Base-by-base conservation (phyloP, 1,140 invertebrate species). In the Meteorus sp. region DNA sequence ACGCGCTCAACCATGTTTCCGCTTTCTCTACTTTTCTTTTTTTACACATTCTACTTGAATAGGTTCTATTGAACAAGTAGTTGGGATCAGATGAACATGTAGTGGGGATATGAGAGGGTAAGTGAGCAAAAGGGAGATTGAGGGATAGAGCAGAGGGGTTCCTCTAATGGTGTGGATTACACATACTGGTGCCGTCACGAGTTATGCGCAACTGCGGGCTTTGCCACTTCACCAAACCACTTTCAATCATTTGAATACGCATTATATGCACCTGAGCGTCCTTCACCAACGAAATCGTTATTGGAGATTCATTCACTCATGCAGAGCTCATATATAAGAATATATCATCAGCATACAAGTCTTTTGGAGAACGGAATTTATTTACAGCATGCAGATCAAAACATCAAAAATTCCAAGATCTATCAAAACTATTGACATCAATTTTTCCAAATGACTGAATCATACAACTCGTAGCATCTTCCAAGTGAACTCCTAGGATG, bases 211-310 rank as follows among this genome's bases (percentile, higher is more conserved):
- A 48, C 44, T 37, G 20, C 19, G 7, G 35, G 29, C 53, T 50
- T 52, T 52, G 45, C 44, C 39, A 25, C 56, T 51, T 39, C 56
- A 23, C 53, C 59, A 50, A 52, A 56, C 67, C 64, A 69, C 69
- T 65, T 71, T 69, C 60, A 63, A 68, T 66, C 58, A 78, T 79
- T 78, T 79, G 73, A 79, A 78, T 79, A 76, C 76, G 78, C 72
- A 77, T 78, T 76, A 75, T 77, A 78, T 79, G 77, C 77, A 60
- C 51, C 67, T n/a, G n/a, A 68, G 45, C 73, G 66, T 72, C 71
- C 61, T 61, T 67, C 55, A 70, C 72, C 76, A 78, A 73, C 67
- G 68, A 68, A 68, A 69, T 66, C 61, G 53, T 69, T 65, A 70
- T 71, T 69, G 66, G 64, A 69, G 54, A 60, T 66, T 60, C 44